Evolutionary conservation across 2,888 invertebrate species (phyloP).

Genomic region (Rhogogaster chlorosoma): DNA sequence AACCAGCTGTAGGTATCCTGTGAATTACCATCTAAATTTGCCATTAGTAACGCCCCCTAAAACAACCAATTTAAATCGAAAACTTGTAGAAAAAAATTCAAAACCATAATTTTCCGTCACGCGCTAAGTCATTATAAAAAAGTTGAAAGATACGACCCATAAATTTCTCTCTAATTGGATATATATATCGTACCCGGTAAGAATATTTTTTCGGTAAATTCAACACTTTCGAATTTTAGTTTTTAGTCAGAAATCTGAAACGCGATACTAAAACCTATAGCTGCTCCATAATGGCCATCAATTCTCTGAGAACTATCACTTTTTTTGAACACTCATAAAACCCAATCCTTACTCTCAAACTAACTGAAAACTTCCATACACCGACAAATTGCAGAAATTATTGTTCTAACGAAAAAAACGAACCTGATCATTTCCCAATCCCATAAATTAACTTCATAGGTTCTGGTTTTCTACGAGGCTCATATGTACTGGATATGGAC

Average conservation of each 20-base stretch:
- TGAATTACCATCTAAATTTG: constrained; percentile 49
- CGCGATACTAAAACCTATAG: neutral
- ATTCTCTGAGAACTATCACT: neutral
- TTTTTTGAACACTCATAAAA: constrained; percentile 7
- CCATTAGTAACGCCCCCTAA: constrained; percentile 49
- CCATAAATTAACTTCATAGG: neutral
- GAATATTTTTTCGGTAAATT: constrained; percentile 21
- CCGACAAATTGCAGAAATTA: neutral
- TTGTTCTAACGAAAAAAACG: neutral
- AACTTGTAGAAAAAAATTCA: constrained; percentile 34
- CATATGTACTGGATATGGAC: neutral
- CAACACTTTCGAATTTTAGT: constrained; percentile 13
- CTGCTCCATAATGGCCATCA: too few relatives aligned
- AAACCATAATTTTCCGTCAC: constrained; percentile 48
- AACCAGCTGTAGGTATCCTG: constrained; percentile 27
- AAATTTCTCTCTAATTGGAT: constrained; percentile 42
- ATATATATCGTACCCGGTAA: neutral
- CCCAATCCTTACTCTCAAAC: neutral
- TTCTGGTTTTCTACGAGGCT: neutral
- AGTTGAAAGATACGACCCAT: constrained; percentile 40
- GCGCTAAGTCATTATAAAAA: constrained; percentile 42
- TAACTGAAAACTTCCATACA: neutral
- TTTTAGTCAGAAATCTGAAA: neutral
- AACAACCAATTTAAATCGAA: constrained; percentile 42
- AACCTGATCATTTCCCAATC: neutral